A percentile compares a stretch with the other conserved stretches of the same genome.
phyloP scores from a whole-genome alignment of 1,140 invertebrate species.

The Drosophila nebulosa region DNA sequence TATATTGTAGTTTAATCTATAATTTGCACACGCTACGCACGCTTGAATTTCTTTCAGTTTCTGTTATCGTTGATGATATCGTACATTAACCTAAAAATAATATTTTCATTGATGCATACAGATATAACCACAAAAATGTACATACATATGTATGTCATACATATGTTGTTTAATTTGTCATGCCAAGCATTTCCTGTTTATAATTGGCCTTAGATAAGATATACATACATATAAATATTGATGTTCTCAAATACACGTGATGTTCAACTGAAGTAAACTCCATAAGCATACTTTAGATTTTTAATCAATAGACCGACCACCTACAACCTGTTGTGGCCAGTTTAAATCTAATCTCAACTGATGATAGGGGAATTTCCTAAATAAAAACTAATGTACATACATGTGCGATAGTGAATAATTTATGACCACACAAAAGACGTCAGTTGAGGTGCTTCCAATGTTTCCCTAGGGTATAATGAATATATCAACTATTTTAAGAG shows the following conservation, averaged over 20 bases:
- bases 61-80: conserved; percentile 22
- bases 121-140: not conserved
- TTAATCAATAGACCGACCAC: conserved; percentile 2
- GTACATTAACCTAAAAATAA: conserved; percentile 49
- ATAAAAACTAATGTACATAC: not conserved
- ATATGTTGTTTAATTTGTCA: not conserved
- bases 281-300: not conserved
- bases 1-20: conserved; percentile 1
- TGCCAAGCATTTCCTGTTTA: not conserved
- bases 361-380: not conserved
- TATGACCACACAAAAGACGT: not conserved
- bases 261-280: not conserved
- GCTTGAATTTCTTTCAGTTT: too few species aligned
- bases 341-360: not conserved
- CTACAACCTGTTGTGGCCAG: not conserved
- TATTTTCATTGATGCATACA: conserved; percentile 13
- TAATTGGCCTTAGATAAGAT: conserved; percentile 1
- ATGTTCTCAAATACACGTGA: not conserved
- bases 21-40: conserved; percentile 29
- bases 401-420: not conserved
- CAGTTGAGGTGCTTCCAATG: not conserved
- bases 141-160: not conserved
- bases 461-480: not conserved
- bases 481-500: not conserved
- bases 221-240: not conserved